Conservation (phyloP, 2,113 vertebrate species). For the Thunnus maccoyii region DNA sequence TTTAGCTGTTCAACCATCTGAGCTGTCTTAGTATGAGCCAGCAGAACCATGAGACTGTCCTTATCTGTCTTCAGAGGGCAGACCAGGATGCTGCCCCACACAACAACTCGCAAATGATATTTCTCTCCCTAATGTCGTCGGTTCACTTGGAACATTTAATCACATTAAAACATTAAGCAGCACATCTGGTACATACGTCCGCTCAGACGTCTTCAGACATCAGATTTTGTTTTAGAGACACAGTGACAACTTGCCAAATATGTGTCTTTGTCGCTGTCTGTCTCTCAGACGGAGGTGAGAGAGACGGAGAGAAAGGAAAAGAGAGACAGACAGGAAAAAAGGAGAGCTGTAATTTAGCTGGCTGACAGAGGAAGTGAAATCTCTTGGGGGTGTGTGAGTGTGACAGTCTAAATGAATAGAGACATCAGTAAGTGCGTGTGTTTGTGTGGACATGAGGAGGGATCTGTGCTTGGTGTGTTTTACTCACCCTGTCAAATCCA, state of each 20-base stretch:
- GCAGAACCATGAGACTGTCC: slow-evolving; percentile 16
- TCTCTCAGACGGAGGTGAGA: slow-evolving; percentile 57
- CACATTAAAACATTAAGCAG: slow-evolving; percentile 75
- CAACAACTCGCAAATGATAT: slow-evolving; percentile 36
- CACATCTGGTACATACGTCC: slow-evolving; percentile 67
- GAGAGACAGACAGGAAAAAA: slow-evolving; percentile 37
- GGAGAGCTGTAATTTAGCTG: slow-evolving; percentile 88
- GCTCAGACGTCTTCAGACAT: slow-evolving; percentile 40
- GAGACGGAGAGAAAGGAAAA: slow-evolving; percentile 41
- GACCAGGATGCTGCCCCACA: slow-evolving; percentile 42
- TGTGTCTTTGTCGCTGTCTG: slow-evolving; percentile 40
- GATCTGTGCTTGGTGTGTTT: slow-evolving; percentile 67
- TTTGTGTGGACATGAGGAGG: slow-evolving; percentile 65
- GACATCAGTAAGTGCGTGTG: slow-evolving; percentile 81
- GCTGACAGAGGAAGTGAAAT: slow-evolving; percentile 90
- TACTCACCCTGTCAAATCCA: slow-evolving; percentile 70
- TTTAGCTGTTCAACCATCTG: slow-evolving; percentile 41
- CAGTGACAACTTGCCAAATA: slow-evolving; percentile 33
- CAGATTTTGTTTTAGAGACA: slow-evolving; percentile 42
- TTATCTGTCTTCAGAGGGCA: slow-evolving; percentile 48
- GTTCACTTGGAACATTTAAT: slow-evolving; percentile 78
- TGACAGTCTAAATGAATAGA: slow-evolving; percentile 93
- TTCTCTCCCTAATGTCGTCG: slow-evolving; percentile 39
- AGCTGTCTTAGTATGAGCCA: slow-evolving; percentile 28
- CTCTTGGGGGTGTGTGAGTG: slow-evolving; percentile 90